Conservation (phyloP, 1,140 invertebrate genomes). For the Drosophila azteca region DNA sequence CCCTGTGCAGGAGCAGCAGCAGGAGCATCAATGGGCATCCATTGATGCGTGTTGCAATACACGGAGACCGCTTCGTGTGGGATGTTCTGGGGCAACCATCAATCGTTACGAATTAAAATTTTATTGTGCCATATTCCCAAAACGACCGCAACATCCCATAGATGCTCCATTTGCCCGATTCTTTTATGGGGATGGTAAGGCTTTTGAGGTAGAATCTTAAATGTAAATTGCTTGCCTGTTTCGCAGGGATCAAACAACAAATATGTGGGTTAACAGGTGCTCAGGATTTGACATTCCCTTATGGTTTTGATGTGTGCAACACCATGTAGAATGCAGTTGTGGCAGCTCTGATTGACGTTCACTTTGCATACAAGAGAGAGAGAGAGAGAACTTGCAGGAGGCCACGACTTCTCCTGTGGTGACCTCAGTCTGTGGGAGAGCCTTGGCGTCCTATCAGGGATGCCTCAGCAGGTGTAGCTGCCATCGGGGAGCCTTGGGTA, state of each 20-base stretch:
- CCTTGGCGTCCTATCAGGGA: too few relatives aligned
- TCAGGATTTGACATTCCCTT: background rate
- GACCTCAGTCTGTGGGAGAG: conserved; percentile 47
- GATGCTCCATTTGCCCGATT: background rate
- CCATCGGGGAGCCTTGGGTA: conserved; percentile 14
- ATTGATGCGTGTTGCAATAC: conserved; percentile 44
- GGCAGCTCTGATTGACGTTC: conserved; percentile 46
- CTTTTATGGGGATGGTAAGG: conserved; percentile 34
- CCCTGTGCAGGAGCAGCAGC: background rate
- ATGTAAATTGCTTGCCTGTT: conserved; percentile 26
- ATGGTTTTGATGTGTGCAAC: conserved; percentile 10
- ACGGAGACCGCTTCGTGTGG: background rate
- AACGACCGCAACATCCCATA: conserved; percentile 18
- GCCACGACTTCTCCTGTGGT: conserved; percentile 7
- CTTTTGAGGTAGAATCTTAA: conserved; percentile 5
- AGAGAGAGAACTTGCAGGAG: conserved; percentile 7
- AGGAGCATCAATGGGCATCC: conserved; percentile 23
- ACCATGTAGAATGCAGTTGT: conserved; percentile 34
- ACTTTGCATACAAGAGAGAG: conserved; percentile 28
- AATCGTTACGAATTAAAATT: conserved; percentile 78
- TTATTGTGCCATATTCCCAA: conserved; percentile 62
- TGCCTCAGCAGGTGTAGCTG: conserved; percentile 5
- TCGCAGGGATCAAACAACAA: too few relatives aligned
- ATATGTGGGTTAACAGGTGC: conserved; percentile 41
- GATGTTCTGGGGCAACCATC: conserved; percentile 35